A percentile compares a stretch with the other conserved stretches of the same genome.
phyloP scores from a whole-genome alignment of 2,888 invertebrate species.

The Mesorhabditis belari region DNA sequence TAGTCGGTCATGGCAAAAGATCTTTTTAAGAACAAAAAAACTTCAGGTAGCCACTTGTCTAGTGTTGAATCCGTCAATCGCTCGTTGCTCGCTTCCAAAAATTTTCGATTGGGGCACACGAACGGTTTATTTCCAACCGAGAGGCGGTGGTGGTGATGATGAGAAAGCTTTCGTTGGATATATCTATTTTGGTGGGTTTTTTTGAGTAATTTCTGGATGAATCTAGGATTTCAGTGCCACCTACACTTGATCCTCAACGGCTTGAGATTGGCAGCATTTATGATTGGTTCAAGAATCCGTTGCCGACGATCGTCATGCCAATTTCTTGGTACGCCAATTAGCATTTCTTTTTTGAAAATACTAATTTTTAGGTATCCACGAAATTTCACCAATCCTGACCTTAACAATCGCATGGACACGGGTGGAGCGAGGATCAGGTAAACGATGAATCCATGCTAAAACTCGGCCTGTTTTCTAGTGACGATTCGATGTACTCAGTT shows the following conservation, averaged over 20 bases:
- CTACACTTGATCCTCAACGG: slow-evolving; percentile 51
- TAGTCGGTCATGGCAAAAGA: no score
- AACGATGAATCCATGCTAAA: neutral
- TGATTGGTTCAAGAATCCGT: slow-evolving; percentile 50
- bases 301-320: slow-evolving; percentile 21
- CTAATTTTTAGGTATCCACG: slow-evolving; percentile 51
- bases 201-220: no score
- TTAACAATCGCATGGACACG: neutral
- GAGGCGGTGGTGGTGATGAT: slow-evolving; percentile 42
- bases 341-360: slow-evolving; percentile 22
- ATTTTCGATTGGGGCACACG: slow-evolving; percentile 53
- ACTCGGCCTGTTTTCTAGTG: neutral
- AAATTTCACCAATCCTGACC: slow-evolving; percentile 51
- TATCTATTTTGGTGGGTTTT: slow-evolving; percentile 47
- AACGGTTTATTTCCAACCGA: slow-evolving; percentile 51
- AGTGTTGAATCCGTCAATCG: slow-evolving; percentile 48
- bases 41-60: slow-evolving; percentile 40
- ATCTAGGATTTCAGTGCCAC: slow-evolving; percentile 36
- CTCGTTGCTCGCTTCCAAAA: slow-evolving; percentile 48
- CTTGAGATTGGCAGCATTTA: slow-evolving; percentile 49
- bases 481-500: neutral
- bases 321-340: neutral
- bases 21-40: no score
- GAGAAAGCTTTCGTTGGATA: slow-evolving; percentile 52
- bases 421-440: neutral